Base-by-base conservation (phyloP, 2,888 invertebrate genomes). In the Camponotus fellah region DNA sequence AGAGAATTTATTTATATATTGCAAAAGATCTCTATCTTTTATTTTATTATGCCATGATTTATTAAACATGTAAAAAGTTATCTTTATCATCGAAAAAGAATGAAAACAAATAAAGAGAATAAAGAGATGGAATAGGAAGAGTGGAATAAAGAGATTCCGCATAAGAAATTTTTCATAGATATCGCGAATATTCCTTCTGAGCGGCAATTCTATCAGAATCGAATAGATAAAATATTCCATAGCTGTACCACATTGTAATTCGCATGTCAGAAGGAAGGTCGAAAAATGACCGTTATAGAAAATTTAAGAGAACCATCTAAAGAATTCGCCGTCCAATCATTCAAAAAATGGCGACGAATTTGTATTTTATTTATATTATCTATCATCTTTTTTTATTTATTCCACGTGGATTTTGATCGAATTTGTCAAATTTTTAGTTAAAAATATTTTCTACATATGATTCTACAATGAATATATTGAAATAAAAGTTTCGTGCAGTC, bases 221-320 rank as follows among this genome's bases (percentile, higher is more conserved):
- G 40, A 3, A 58, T 68, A 26, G 43, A 77, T 77, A 68, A 77
- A 77, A 66, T 53, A 76, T 76, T 53, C 66, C 66, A 56, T 26
- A 64, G 76, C 66, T 53, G 65, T 65, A 65, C 37, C 53, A 40
- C 53, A 76, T 66, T 76, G 49, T 65, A 76, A 76, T 76, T 65
- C 76, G 53, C 26, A 58, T 68, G 68, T 58, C 68, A 40, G n/a
- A n/a, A n/a, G n/a, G n/a, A n/a, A n/a, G n/a, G n/a, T n/a, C 68
- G 68, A 68, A 68, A 26, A 77, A 77, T 77, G n/a, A 40, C 68
- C 56, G 32, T 0, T 9, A 65, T 40, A 37, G 53, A 66, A 8
- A n/a, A 40, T 53, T 76, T 40, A 40, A 76, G 68, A 68, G 60
- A 56, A 26, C 26, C 46, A 46, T 62, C 53, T 76, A 26, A 40